These are phyloP conservation scores for Gallinago stenura DNA, from an alignment of 2,797 vertebrate species.

Conservation along the genomic window DNA sequence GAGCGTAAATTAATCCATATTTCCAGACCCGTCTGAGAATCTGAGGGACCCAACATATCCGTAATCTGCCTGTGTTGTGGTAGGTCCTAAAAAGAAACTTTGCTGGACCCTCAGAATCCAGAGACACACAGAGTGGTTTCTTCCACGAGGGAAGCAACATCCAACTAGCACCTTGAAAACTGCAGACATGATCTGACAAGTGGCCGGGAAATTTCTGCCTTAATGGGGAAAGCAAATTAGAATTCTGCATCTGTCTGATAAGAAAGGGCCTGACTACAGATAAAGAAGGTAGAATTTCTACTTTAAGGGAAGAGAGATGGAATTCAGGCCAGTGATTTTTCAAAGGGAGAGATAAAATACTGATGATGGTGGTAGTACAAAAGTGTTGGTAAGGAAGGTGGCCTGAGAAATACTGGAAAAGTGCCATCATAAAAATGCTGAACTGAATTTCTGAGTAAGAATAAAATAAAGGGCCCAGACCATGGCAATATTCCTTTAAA, in stretches of 20 bases:
- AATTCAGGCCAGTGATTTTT: conserved; percentile 22
- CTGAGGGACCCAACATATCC: neutral
- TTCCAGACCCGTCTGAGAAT: conserved; percentile 2
- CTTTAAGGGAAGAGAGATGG: neutral
- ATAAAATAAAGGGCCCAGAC: neutral
- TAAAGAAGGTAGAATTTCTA: neutral
- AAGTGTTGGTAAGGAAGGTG: neutral
- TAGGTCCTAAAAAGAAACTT: neutral
- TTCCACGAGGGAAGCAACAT: neutral
- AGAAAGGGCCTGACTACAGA: conserved; percentile 8
- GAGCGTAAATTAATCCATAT: conserved; percentile 33
- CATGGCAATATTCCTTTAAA: neutral
- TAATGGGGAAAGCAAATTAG: conserved; percentile 16
- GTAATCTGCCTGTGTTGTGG: neutral
- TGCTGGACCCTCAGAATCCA: neutral
- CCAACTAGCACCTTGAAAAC: neutral
- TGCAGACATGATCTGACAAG: conserved; percentile 20
- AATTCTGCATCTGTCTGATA: conserved; percentile 24
- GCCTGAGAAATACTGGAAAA: neutral
- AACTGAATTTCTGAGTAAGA: neutral
- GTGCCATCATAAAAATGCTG: neutral
- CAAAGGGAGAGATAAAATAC: conserved; percentile 2
- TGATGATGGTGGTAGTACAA: neutral
- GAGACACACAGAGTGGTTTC: neutral
- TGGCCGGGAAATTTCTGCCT: conserved; percentile 25